These are phyloP conservation scores for Pelodytes ibericus DNA, from an alignment of 2,797 vertebrate genomes.

Conservation along the genomic window DNA sequence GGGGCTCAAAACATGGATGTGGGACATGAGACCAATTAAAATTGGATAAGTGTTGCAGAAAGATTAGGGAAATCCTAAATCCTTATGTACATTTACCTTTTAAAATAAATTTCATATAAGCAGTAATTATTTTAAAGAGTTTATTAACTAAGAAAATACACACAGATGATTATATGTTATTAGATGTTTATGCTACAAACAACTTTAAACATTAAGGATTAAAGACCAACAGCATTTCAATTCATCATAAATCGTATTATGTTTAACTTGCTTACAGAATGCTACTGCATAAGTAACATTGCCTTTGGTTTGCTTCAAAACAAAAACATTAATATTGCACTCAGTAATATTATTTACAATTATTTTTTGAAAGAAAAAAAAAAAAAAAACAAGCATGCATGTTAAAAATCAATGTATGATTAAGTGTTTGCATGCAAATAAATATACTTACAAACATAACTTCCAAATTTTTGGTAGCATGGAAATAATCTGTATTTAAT, in stretches of 20 bases:
- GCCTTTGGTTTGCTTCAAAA: slow-evolving; percentile 37
- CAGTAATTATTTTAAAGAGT: neutral
- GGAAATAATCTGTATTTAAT: neutral
- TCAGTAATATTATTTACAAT: slow-evolving; percentile 36
- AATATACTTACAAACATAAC: slow-evolving; percentile 33
- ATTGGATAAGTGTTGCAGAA: too few relatives aligned
- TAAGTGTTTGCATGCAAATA: slow-evolving; percentile 35
- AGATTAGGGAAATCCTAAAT: too few relatives aligned
- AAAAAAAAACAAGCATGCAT: slow-evolving; percentile 12
- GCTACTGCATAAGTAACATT: slow-evolving; percentile 31
- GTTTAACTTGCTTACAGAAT: neutral
- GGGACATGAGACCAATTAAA: too few relatives aligned
- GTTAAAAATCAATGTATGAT: slow-evolving; percentile 29
- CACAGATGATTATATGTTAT: neutral
- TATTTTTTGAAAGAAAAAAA: too few relatives aligned
- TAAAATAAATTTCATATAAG: neutral
- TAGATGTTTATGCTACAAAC: slow-evolving; percentile 3
- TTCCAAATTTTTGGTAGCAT: neutral
- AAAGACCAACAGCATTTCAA: neutral
- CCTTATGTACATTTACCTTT: too few relatives aligned
- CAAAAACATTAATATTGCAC: slow-evolving; percentile 32
- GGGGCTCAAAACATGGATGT: too few relatives aligned
- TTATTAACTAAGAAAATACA: slow-evolving; percentile 2
- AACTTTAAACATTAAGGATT: neutral
- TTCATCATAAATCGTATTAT: neutral